Evolutionary conservation across 2,113 vertebrate species (phyloP), one percentile per base, ranked within the genome.

Genomic region (Candoia aspera): DNA sequence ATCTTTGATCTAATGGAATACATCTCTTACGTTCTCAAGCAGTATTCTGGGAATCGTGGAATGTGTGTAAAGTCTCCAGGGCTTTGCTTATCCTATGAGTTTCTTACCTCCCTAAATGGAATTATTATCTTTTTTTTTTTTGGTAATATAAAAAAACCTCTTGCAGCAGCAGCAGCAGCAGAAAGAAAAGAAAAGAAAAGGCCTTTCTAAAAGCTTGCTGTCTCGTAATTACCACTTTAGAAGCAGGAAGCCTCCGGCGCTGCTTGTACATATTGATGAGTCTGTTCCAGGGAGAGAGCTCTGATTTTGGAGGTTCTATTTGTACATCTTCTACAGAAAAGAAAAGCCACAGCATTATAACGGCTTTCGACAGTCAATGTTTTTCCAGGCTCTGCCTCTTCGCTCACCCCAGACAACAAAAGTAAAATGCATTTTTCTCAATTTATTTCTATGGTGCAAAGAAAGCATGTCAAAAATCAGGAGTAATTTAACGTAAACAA

Each of bases 241-340:
- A 53, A 90, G 58, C 0, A 73, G 83, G 60, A 0, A 92, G 92
- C 33, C 94, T 94, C 93, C 62, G 11, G 23, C 60, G 84, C 37
- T 94, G 94, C 84, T 94, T 96, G 95, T 92, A 94, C 57, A 92
- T n/a, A 53, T 11, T 90, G 88, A 96, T 90, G 84, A 96, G 88
- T 58, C 24, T n/a, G 87, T 91, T 95, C 95, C 96, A 96, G 6
- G 60, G 94, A 15, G 94, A 85, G 13, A 53, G 37, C 42, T 57
- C 91, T 8, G 53, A 17, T 79, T 94, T 95, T 0, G 24, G 58
- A 87, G 92, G 87, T 85, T 90, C 87, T 42, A 33, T 21, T 46
- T 8, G 46, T 55, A 87, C 84, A 87, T 90, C 89, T 85, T 94
- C 95, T 96, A 93, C 73, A 90, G 60, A 94, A 92, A 94, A 95